Evolutionary conservation across 2,888 invertebrate species (phyloP).

Genomic region (Galerucella nymphaeae): DNA sequence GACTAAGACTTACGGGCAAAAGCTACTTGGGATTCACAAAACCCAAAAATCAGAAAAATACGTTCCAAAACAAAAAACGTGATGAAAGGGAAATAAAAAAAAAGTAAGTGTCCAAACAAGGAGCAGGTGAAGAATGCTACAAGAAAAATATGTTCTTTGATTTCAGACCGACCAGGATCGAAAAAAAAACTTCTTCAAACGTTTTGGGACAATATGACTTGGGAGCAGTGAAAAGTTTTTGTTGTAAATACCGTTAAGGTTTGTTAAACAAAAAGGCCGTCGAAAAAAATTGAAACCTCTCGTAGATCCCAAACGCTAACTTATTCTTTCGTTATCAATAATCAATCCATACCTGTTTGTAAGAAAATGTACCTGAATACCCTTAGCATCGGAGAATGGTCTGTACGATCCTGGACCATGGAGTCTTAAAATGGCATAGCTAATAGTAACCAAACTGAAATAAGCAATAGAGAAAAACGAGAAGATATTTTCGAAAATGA

Average conservation of each 20-base stretch:
- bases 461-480: neutral
- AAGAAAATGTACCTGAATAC: too few species aligned
- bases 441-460: neutral
- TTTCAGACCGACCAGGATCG: constrained; percentile 4
- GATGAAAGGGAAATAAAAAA: constrained; percentile 22
- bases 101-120: constrained; percentile 17
- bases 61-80: constrained; percentile 19
- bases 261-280: constrained; percentile 15
- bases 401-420: too few species aligned
- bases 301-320: constrained; percentile 17
- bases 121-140: too few species aligned
- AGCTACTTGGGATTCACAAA: constrained; percentile 29
- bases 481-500: neutral
- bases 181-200: neutral
- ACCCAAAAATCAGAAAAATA: constrained; percentile 23
- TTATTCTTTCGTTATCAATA: constrained; percentile 18
- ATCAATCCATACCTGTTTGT: constrained; percentile 6
- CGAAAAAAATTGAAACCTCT: constrained; percentile 12
- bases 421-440: too few species aligned
- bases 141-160: neutral
- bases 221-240: neutral
- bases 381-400: too few species aligned
- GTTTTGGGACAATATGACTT: neutral
- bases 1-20: constrained; percentile 23
- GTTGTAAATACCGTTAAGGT: constrained; percentile 18